A percentile compares a stretch with the other conserved stretches of the same genome.
These are phyloP conservation scores for Catharus fuscescens DNA, from an alignment of 2,113 vertebrate species.

Conservation along the genomic window DNA sequence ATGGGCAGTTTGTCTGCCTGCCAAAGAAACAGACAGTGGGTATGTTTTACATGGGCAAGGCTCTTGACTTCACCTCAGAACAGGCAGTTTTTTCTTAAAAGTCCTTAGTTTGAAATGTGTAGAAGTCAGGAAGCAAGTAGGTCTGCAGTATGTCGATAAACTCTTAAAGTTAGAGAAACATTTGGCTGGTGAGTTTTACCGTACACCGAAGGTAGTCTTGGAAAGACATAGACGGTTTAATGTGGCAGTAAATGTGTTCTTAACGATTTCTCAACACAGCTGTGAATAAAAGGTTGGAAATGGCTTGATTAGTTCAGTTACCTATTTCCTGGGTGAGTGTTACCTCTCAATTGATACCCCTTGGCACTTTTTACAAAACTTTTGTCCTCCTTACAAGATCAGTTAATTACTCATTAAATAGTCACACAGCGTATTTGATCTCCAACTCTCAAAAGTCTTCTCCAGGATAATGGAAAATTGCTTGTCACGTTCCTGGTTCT, in stretches of 20 bases:
- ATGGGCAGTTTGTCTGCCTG: neutral
- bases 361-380: neutral
- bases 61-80: neutral
- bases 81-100: neutral
- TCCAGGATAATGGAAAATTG: neutral
- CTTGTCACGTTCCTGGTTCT: neutral
- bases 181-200: neutral
- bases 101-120: neutral
- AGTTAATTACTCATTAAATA: neutral
- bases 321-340: neutral
- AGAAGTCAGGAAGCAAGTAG: neutral
- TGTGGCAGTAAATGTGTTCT: neutral
- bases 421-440: neutral
- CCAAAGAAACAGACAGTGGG: neutral
- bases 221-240: neutral
- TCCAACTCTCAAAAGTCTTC: neutral
- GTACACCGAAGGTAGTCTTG: rapidly evolving
- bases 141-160: neutral
- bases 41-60: neutral
- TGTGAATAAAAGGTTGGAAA: neutral
- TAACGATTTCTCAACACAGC: neutral
- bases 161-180: neutral
- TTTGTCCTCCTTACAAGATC: neutral
- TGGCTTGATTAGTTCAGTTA: neutral
- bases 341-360: rapidly evolving